A percentile compares a stretch with the other conserved stretches of the same genome.
phyloP scores from a whole-genome alignment of 1,140 invertebrate genomes.

The Dendroctonus ponderosae region DNA sequence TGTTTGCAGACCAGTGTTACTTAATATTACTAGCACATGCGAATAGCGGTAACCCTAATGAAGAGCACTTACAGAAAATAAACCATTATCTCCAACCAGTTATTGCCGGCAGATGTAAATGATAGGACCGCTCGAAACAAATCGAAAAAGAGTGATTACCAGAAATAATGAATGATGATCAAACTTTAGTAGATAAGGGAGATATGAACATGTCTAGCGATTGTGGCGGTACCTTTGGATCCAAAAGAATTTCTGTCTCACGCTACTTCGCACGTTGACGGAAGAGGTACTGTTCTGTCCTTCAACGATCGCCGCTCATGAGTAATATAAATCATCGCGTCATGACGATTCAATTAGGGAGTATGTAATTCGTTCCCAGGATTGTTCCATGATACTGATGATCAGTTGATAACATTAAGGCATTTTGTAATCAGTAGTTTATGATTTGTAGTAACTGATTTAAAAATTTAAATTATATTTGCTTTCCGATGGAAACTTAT shows the following conservation, averaged over 20 bases:
- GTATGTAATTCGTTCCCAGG: constrained; percentile 14
- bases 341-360: constrained; percentile 29
- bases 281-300: constrained; percentile 31
- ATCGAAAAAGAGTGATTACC: constrained; percentile 24
- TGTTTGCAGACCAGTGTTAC: no score
- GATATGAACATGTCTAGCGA: constrained; percentile 11
- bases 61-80: no score
- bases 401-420: background rate
- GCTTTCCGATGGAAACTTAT: no score
- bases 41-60: no score
- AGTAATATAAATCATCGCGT: constrained; percentile 29
- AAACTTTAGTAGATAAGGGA: constrained; percentile 29
- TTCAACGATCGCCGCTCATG: constrained; percentile 31
- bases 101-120: constrained; percentile 21
- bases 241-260: constrained; percentile 31
- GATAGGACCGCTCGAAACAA: constrained; percentile 16
- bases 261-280: constrained; percentile 33
- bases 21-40: no score
- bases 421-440: constrained; percentile 6
- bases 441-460: no score
- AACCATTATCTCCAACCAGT: constrained; percentile 1
- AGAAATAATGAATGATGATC: constrained; percentile 35
- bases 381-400: constrained; percentile 16
- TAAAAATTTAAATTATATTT: no score
- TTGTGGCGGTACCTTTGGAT: constrained; percentile 26